Evolutionary conservation across 2,888 invertebrate species (phyloP).

Genomic region (Tyria jacobaeae): DNA sequence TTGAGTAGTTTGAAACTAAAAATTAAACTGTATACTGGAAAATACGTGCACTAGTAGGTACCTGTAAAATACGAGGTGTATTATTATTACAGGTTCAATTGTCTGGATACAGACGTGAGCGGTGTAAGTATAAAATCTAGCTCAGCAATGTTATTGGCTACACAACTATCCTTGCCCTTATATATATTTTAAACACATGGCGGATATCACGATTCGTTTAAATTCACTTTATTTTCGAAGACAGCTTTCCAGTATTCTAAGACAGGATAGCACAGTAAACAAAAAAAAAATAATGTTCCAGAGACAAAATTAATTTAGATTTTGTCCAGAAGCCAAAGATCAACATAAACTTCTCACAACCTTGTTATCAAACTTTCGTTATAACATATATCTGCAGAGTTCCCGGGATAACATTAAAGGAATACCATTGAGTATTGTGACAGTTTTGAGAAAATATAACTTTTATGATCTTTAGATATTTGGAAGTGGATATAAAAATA

Average conservation of each 20-base stretch:
- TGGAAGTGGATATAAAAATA: not conserved
- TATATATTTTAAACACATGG: too few species aligned
- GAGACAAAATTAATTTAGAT: slow-evolving; percentile 1
- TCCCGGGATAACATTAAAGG: not conserved
- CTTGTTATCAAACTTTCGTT: slow-evolving; percentile 1
- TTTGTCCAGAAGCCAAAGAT: not conserved
- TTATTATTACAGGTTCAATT: too few species aligned
- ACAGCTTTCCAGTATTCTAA: too few species aligned
- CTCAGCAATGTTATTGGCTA: too few species aligned
- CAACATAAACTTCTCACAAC: not conserved
- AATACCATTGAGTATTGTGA: not conserved
- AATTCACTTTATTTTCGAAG: too few species aligned
- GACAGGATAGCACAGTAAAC: not conserved
- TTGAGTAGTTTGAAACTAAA: too few species aligned
- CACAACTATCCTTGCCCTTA: too few species aligned
- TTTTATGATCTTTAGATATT: slow-evolving; percentile 1
- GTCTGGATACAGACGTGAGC: too few species aligned
- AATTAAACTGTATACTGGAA: too few species aligned
- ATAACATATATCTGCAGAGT: not conserved
- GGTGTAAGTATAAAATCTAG: too few species aligned
- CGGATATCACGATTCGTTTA: not conserved
- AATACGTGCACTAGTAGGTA: too few species aligned
- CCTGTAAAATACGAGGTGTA: too few species aligned
- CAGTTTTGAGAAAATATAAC: not conserved
- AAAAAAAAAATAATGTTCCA: not conserved